Percentiles rank a stretch among this genome's conserved stretches.
Evolutionary conservation across 2,797 vertebrate species (phyloP).

Genomic region (Lophotriccus pileatus): DNA sequence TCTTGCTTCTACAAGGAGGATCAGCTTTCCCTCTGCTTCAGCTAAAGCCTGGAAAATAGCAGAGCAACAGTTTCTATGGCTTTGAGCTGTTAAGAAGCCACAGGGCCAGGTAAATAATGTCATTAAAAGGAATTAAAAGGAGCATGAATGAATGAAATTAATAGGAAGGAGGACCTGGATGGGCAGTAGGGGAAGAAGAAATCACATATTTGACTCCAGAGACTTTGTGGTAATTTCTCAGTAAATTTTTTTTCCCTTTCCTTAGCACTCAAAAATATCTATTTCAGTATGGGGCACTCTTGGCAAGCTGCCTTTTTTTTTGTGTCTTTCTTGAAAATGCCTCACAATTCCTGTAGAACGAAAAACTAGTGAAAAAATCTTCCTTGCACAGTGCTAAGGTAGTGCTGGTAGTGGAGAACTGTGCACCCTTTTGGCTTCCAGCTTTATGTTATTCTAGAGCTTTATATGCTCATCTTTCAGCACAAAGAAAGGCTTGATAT

Average conservation of each 20-base stretch:
- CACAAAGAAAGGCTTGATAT: not conserved
- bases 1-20: not conserved
- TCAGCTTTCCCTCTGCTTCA: not conserved
- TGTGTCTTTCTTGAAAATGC: not conserved
- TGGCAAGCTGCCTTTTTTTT: not conserved
- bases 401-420: not conserved
- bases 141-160: accelerated
- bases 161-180: not conserved
- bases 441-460: not conserved
- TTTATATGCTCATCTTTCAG: not conserved
- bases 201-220: not conserved
- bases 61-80: not conserved
- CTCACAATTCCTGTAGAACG: not conserved
- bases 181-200: not conserved
- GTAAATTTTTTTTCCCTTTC: not conserved
- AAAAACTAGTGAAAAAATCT: not conserved
- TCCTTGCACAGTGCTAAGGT: not conserved
- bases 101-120: not conserved
- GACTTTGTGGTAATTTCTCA: not conserved
- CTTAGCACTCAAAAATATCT: not conserved
- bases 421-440: not conserved
- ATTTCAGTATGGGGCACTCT: not conserved
- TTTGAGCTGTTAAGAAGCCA: not conserved
- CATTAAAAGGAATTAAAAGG: not conserved
- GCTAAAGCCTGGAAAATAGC: not conserved